Percentiles rank a stretch among this genome's conserved stretches.
Conservation (phyloP, 2,888 invertebrate genomes). For the Lordiphosa andalusiaca region DNA sequence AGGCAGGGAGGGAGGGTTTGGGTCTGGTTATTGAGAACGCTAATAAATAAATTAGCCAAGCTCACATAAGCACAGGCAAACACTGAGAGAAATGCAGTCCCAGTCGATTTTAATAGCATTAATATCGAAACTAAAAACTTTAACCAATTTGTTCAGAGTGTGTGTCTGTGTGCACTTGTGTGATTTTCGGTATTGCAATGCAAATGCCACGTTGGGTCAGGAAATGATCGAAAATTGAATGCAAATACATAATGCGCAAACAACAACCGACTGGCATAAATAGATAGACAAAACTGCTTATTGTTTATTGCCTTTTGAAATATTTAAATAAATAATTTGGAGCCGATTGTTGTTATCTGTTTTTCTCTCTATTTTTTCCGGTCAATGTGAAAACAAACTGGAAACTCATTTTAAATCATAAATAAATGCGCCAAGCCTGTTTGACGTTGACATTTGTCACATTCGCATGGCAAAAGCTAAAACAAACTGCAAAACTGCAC, state of each 20-base stretch:
- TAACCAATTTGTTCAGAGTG: too few relatives aligned
- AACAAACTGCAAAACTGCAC: constrained; percentile 15
- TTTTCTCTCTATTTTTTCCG: constrained; percentile 10
- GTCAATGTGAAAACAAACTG: constrained; percentile 19
- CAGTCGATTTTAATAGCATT: too few relatives aligned
- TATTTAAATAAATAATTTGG: constrained; percentile 59
- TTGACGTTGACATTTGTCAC: constrained; percentile 11
- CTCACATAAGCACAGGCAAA: too few relatives aligned
- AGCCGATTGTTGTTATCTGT: constrained; percentile 35
- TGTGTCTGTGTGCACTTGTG: too few relatives aligned
- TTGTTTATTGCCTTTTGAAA: constrained; percentile 46
- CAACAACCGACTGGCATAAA: constrained; percentile 21
- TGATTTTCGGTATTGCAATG: background rate
- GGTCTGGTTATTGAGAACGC: constrained; percentile 32
- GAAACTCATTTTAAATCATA: constrained; percentile 42
- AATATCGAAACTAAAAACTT: too few relatives aligned
- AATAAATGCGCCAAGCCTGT: constrained; percentile 44
- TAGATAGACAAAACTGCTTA: constrained; percentile 36
- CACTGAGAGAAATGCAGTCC: too few relatives aligned
- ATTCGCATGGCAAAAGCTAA: constrained; percentile 11
- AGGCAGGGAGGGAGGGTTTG: constrained; percentile 5
- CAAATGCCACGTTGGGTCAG: constrained; percentile 15
- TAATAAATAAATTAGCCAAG: constrained; percentile 49
- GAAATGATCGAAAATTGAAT: constrained; percentile 51
- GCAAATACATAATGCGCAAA: constrained; percentile 27